Evolutionary conservation across 2,113 vertebrate species (phyloP), one percentile per base, ranked within the genome.

Genomic region (Albula glossodonta): DNA sequence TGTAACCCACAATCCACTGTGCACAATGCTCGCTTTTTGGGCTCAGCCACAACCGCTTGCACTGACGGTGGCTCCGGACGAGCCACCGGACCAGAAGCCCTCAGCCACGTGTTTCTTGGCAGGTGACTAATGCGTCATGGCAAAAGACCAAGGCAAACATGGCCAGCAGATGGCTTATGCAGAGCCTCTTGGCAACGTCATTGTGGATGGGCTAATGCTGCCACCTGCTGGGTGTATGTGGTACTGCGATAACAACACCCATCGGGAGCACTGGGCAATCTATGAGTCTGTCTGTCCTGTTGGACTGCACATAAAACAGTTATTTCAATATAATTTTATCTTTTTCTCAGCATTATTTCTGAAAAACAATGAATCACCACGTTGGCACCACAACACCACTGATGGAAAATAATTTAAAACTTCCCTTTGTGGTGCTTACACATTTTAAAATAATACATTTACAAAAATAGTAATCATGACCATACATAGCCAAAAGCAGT

Each of bases 101-200:
- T 22, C 22, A 7, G 60, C 49, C 57, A 49, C 31, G 63, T 74
- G 50, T 41, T 51, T 15, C 17, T 49, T 49, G 12, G 48, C 49
- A 8, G 3, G 12, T 52, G 51, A n/a, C 80, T 22, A 81, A 81
- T n/a, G 22, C 50, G 83, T 88, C 13, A 82, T 93, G 93, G 93
- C 93, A 92, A 83, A 52, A 89, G 88, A 92, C 91, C 91, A 93
- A 93, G 88, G 89, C 86, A 87, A 91, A 90, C 89, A 91, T 89
- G 90, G 90, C 90, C 90, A 88, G 89, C 92, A 93, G 92, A 93
- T 93, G 92, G 91, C 66, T 89, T 91, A 83, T 90, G 91, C 89
- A 92, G 91, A 90, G 85, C 89, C 91, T 78, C 85, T 83, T 87
- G 89, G 88, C 87, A 86, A 80, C 31, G 86, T 87, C 60, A 83